Evolutionary conservation across 1,140 invertebrate genomes (phyloP).

Genomic region (Spodoptera litura): DNA sequence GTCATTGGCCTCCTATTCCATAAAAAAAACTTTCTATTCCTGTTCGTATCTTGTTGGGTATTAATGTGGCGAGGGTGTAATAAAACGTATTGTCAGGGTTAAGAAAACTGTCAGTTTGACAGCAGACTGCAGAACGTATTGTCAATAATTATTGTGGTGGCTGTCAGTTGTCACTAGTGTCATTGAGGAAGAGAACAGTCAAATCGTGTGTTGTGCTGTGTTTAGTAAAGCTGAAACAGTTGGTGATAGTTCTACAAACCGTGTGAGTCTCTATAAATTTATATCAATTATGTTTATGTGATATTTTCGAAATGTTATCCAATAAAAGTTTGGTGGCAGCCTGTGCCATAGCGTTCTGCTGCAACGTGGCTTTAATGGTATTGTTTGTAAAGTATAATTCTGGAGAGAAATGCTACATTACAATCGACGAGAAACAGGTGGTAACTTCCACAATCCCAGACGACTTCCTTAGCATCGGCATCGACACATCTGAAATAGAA

Average conservation of each 20-base stretch:
- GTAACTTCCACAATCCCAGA: slow-evolving; percentile 65
- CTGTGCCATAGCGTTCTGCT: slow-evolving; percentile 72
- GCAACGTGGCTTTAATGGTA: slow-evolving; percentile 69
- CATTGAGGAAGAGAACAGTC: neutral
- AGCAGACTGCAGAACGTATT: neutral
- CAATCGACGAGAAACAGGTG: slow-evolving; percentile 70
- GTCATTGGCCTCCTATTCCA: too few relatives aligned
- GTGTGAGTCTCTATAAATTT: slow-evolving; percentile 24
- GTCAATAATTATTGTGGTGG: too few relatives aligned
- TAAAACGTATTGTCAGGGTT: too few relatives aligned
- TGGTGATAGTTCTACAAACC: neutral
- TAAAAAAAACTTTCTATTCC: too few relatives aligned
- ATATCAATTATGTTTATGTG: slow-evolving; percentile 33
- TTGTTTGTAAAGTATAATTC: slow-evolving; percentile 75
- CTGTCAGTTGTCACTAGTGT: neutral
- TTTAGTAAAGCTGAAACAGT: slow-evolving; percentile 36
- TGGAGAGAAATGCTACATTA: slow-evolving; percentile 71
- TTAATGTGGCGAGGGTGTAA: too few relatives aligned
- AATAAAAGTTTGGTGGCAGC: slow-evolving; percentile 73
- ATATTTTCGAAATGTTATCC: slow-evolving; percentile 70
- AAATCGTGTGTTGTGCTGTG: slow-evolving; percentile 6
- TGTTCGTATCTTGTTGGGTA: too few relatives aligned
- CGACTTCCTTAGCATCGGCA: slow-evolving; percentile 80
- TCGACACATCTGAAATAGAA: slow-evolving; percentile 79
- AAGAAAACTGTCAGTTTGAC: neutral